A percentile compares a stretch with the other conserved stretches of the same genome.
Conservation (phyloP, 2,888 invertebrate species). For the Baccha elongata region DNA sequence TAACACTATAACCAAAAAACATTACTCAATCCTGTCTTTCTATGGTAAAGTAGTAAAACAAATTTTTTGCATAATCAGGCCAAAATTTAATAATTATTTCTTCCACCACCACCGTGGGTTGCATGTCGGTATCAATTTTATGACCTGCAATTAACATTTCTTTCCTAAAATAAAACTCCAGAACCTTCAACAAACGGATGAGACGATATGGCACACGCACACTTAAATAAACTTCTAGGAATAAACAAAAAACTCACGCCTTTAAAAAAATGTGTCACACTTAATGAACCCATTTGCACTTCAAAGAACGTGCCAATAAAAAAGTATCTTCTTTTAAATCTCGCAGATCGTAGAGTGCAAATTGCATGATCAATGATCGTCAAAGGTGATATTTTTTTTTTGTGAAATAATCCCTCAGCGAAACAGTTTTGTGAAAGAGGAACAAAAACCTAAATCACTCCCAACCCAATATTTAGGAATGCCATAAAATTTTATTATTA, state of each 20-base stretch:
- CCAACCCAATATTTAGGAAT: constrained; percentile 65
- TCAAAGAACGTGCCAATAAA: constrained; percentile 39
- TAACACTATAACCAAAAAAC: no score
- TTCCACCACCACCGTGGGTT: no score
- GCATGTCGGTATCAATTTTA: no score
- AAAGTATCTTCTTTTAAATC: constrained; percentile 5
- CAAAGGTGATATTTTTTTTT: constrained; percentile 19
- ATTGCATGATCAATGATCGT: constrained; percentile 57
- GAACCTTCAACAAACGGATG: neutral
- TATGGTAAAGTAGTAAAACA: no score
- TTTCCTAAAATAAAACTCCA: no score
- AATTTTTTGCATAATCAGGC: no score
- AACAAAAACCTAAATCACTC: constrained; percentile 31
- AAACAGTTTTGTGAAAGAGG: neutral
- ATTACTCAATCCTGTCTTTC: no score
- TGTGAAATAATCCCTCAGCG: constrained; percentile 53
- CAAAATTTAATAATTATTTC: no score
- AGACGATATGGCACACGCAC: neutral
- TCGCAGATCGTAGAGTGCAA: neutral
- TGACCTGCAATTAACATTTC: no score
- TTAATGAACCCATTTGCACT: constrained; percentile 32
- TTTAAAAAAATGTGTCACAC: constrained; percentile 40
- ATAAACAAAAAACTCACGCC: constrained; percentile 27
- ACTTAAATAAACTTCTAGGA: constrained; percentile 34
- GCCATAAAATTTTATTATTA: constrained; percentile 69